These are phyloP conservation scores for Peromyscus eremicus DNA, from an alignment of 2,797 vertebrate species.

Conservation along the genomic window DNA sequence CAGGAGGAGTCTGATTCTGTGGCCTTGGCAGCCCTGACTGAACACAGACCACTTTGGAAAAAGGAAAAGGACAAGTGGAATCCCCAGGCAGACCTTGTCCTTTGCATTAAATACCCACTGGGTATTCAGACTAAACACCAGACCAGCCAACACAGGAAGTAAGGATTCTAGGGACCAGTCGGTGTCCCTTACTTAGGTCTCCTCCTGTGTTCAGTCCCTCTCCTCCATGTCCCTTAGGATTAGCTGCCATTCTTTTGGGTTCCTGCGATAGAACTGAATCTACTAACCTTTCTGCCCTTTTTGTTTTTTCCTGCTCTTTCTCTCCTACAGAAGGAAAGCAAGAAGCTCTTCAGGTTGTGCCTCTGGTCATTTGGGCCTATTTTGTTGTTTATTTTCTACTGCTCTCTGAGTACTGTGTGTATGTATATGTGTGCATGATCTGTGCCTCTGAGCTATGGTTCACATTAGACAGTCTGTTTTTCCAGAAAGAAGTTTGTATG, in stretches of 20 bases:
- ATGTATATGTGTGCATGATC: slow-evolving; percentile 79
- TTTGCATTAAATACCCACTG: slow-evolving; percentile 27
- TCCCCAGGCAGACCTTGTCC: not conserved
- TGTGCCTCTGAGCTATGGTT: slow-evolving; percentile 72
- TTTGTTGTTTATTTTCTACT: slow-evolving; percentile 62
- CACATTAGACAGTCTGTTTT: slow-evolving; percentile 22
- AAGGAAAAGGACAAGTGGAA: not conserved
- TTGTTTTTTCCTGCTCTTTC: slow-evolving; percentile 72
- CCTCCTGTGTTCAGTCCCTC: not conserved
- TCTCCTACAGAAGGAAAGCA: slow-evolving; percentile 92
- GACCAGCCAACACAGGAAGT: not conserved
- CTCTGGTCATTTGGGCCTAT: slow-evolving; percentile 79
- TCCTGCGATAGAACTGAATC: slow-evolving; percentile 71
- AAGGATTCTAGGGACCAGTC: slow-evolving; percentile 25
- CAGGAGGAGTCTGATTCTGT: not conserved
- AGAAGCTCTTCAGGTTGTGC: slow-evolving; percentile 95
- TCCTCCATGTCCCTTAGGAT: not conserved
- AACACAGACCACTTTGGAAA: not conserved
- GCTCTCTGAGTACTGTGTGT: slow-evolving; percentile 39
- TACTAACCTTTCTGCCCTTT: slow-evolving; percentile 79
- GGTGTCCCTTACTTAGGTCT: not conserved
- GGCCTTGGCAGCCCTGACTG: not conserved
- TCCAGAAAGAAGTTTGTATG: slow-evolving; percentile 70
- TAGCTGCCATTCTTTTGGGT: slow-evolving; percentile 59
- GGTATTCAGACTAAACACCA: slow-evolving; percentile 43